A percentile compares a stretch with the other conserved stretches of the same genome.
These are phyloP conservation scores for Anniella stebbinsi DNA, from an alignment of 2,797 vertebrate species.

Conservation along the genomic window DNA sequence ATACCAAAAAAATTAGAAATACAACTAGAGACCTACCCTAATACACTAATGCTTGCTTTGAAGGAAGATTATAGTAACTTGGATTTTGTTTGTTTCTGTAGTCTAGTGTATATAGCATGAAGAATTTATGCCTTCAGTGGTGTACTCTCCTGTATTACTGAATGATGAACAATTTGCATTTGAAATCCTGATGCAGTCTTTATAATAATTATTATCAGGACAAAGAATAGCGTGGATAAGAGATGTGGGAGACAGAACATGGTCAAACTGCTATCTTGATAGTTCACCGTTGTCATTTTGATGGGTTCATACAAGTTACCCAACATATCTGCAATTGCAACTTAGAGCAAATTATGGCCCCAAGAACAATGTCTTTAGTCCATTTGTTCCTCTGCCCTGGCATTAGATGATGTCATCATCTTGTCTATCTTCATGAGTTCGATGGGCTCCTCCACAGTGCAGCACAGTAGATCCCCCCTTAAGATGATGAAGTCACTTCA, in stretches of 20 bases:
- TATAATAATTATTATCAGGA: slow-evolving; percentile 48
- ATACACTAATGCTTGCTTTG: slow-evolving; percentile 40
- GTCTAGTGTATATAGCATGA: slow-evolving; percentile 41
- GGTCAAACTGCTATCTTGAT: slow-evolving; percentile 58
- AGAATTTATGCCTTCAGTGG: slow-evolving; percentile 37
- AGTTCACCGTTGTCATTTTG: slow-evolving; percentile 43
- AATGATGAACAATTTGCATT: slow-evolving; percentile 48
- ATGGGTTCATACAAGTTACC: slow-evolving; percentile 65
- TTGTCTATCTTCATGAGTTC: slow-evolving; percentile 79
- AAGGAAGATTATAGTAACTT: slow-evolving; percentile 43
- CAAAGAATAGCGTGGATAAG: slow-evolving; percentile 59
- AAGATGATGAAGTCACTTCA: slow-evolving; percentile 80
- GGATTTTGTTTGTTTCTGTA: slow-evolving; percentile 30
- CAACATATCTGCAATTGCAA: slow-evolving; percentile 68
- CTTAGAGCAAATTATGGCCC: slow-evolving; percentile 70
- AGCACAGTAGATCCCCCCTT: slow-evolving; percentile 80
- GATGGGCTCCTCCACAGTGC: slow-evolving; percentile 79
- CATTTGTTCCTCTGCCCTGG: slow-evolving; percentile 78
- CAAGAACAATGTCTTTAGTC: slow-evolving; percentile 74
- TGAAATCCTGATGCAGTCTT: slow-evolving; percentile 53
- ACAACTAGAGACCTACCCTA: neutral
- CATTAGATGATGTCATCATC: slow-evolving; percentile 77
- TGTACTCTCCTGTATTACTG: slow-evolving; percentile 30
- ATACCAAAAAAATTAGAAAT: neutral
- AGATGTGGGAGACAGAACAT: slow-evolving; percentile 32